Conservation (phyloP, 2,797 vertebrate genomes). For the Centropyge bicolor region DNA sequence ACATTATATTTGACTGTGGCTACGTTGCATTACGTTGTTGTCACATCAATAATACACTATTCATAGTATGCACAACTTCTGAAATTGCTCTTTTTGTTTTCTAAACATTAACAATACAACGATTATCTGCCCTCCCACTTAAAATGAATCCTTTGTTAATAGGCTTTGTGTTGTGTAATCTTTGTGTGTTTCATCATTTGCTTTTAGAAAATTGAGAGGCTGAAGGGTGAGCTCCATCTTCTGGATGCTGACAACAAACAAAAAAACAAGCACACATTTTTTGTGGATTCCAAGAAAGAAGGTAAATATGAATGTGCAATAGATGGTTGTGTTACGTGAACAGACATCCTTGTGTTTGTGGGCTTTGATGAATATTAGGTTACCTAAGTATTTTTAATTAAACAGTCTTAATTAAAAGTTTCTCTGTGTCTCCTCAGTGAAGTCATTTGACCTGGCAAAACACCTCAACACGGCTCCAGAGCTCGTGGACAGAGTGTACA, state of each 20-base stretch:
- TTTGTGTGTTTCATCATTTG: not conserved
- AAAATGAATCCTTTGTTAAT: not conserved
- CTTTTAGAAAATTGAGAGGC: conserved; percentile 94
- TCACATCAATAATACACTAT: not conserved
- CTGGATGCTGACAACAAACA: conserved; percentile 89
- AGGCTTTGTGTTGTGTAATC: not conserved
- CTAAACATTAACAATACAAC: not conserved
- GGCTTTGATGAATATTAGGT: not conserved
- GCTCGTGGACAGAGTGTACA: conserved; percentile 90
- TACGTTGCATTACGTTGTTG: too few species aligned
- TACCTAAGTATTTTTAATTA: too few species aligned
- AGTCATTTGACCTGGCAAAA: conserved; percentile 89
- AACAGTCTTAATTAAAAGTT: not conserved
- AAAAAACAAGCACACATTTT: conserved; percentile 91
- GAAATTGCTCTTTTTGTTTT: not conserved
- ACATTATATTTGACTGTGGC: too few species aligned
- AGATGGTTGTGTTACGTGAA: not conserved
- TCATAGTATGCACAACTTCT: not conserved
- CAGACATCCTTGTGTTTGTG: not conserved
- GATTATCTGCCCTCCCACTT: not conserved
- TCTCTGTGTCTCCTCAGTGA: conserved; percentile 78
- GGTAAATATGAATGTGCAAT: conserved; percentile 75
- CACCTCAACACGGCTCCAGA: conserved; percentile 91
- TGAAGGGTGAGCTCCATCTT: conserved; percentile 96
- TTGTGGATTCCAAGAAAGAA: conserved; percentile 91